Evolutionary conservation across 2,888 invertebrate species (phyloP), one percentile per base, ranked within the genome.

Genomic region (Sesia apiformis): DNA sequence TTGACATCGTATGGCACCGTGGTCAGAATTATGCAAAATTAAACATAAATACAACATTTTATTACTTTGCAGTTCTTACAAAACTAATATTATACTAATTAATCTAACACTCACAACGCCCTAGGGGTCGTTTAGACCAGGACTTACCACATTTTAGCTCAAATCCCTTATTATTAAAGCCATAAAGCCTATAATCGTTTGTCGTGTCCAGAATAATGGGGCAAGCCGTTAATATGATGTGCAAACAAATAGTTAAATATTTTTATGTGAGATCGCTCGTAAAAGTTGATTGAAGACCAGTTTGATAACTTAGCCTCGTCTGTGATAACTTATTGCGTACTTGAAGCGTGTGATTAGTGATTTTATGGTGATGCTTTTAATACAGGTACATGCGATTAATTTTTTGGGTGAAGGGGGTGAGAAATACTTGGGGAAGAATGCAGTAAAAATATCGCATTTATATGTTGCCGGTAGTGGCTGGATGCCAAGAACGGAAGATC

Each of bases 161-260:
- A 38, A 38, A 49, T 60, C 64, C 23, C 23, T 63, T 68, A 65
- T 56, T 52, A 5, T 55, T 6, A 52, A 56, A 51, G 53, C 8
- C 55, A 52, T 64, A 67, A 64, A 64, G 64, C 52, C 56, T 55
- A 64, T 53, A 63, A 55, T 66, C 61, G 68, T 66, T 52, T 50
- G 52, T 39, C 55, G 51, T 58, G 53, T 53, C 55, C 53, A 55
- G 57, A 53, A 67, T 68, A 73, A 73, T 70, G 63, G 65, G 59
- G 60, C 63, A 65, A 56, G 73, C 72, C 79, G 81, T 88, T 88
- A 89, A 88, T 88, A 87, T 81, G 69, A 78, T 72, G 70, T 71
- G 80, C 84, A 88, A 89, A 89, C 82, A 89, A 83, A 85, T 71
- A 79, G 80, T 88, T 87, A 88, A 89, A 88, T 81, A 88, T 86